Evolutionary conservation across 2,113 vertebrate species (phyloP), one percentile per base, ranked within the genome.

Genomic region (Mirounga angustirostris): DNA sequence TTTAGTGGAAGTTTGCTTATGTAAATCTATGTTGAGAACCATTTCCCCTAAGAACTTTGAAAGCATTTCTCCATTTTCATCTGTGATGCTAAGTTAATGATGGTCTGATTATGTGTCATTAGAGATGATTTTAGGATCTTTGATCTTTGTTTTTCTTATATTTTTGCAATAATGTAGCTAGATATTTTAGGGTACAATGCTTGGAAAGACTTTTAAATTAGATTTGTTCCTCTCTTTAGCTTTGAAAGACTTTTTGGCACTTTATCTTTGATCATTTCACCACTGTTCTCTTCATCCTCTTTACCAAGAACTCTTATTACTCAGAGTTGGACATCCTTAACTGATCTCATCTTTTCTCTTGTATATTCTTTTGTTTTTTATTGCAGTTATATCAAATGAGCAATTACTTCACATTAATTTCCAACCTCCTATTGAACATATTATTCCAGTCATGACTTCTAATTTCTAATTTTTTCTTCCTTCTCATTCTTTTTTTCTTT

Each of bases 91-190:
- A 59, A 56, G 33, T 87, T 88, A 95, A 91, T 65, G 94, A 73
- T 28, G 13, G 14, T 81, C 46, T 93, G 79, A 95, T 67, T 80
- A 78, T 33, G 30, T 63, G 26, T 63, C 67, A 56, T 93, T 71
- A 76, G 28, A 94, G 21, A 40, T 94, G 15, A 96, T 96, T 94
- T 90, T 63, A 82, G 74, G 33, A 83, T 79, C 22, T 82, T 87
- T 80, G 30, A 46, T 80, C 30, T 58, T 73, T 84, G 30, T 54
- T 80, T 95, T 82, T 28, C 18, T 95, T 89, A 54, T 58, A 36
- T 79, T 89, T 78, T 91, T 28, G 76, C 5, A 93, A 65, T 21
- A 46, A 58, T 36, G 4, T 73, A 8, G 21, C 18, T 79, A 58
- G n/a, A 24, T 84, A 67, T 46, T 94, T 88, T 84, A 93, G 65